phyloP scores from a whole-genome alignment of 2,888 invertebrate species.

The Eilema caniola region DNA sequence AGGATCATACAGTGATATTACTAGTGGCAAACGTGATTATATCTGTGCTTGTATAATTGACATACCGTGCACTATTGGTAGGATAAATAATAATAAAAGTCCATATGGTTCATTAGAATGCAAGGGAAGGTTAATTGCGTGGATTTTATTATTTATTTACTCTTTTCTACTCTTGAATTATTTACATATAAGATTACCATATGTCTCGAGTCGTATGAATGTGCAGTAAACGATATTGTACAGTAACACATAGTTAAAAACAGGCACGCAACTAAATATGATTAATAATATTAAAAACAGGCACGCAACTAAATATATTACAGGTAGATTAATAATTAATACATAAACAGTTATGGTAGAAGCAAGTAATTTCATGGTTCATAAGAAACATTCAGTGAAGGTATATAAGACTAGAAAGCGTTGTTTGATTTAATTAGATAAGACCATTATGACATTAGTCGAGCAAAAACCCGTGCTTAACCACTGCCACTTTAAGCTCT shows the following conservation, averaged over 20 bases:
- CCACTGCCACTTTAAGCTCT: constrained; percentile 26
- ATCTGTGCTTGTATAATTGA: constrained; percentile 40
- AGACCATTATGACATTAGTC: constrained; percentile 32
- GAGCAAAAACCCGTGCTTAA: constrained; percentile 32
- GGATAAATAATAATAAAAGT: background rate
- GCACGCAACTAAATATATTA: no score
- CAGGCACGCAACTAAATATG: no score
- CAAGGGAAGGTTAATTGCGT: no score
- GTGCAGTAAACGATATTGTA: background rate
- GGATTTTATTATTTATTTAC: background rate
- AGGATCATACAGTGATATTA: constrained; percentile 59
- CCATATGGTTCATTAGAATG: background rate
- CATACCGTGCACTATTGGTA: constrained; percentile 30
- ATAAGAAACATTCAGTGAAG: constrained; percentile 12
- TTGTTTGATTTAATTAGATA: constrained; percentile 30
- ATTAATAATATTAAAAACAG: no score
- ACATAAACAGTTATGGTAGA: constrained; percentile 27
- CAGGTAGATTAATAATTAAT: constrained; percentile 4
- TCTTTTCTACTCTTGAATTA: background rate
- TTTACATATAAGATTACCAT: background rate
- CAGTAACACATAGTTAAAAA: no score
- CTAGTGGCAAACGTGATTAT: constrained; percentile 52
- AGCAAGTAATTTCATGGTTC: constrained; percentile 26
- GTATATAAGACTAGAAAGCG: constrained; percentile 19
- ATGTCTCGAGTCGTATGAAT: background rate